Conservation (phyloP, 2,113 vertebrate genomes). For the Pterocles burchelli region DNA sequence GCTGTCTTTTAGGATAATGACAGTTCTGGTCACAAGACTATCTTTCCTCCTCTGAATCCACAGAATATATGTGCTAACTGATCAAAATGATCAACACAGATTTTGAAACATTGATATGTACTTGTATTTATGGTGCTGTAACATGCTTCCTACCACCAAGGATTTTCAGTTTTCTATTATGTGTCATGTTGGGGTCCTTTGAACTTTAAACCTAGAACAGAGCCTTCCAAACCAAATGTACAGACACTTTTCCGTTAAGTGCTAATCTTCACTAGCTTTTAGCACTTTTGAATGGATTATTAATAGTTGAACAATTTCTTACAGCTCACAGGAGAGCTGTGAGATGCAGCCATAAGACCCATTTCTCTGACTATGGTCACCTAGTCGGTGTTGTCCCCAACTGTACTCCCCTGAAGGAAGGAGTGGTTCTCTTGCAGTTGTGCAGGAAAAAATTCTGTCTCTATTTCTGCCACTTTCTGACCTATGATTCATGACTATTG, state of each 20-base stretch:
- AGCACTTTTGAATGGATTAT: neutral
- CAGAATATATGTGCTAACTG: neutral
- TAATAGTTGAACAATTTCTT: neutral
- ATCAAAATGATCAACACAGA: neutral
- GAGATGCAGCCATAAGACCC: neutral
- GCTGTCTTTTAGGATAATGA: neutral
- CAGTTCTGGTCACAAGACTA: neutral
- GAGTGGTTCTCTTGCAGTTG: too few relatives aligned
- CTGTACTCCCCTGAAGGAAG: too few relatives aligned
- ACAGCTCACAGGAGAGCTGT: neutral
- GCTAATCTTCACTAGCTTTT: neutral
- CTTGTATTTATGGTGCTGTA: neutral
- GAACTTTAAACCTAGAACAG: neutral
- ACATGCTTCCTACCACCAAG: fast-evolving
- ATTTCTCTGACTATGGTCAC: neutral
- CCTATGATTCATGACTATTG: too few relatives aligned
- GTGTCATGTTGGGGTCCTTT: neutral
- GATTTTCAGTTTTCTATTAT: neutral
- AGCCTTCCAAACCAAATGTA: neutral
- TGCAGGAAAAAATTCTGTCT: too few relatives aligned
- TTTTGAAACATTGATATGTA: neutral
- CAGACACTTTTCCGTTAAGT: neutral
- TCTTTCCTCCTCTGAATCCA: neutral
- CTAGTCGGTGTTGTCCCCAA: too few relatives aligned
- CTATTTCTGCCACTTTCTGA: too few relatives aligned